Evolutionary conservation across 2,888 invertebrate genomes (phyloP), one percentile per base, ranked within the genome.

Genomic region (Rhimphoctona megacephalus): DNA sequence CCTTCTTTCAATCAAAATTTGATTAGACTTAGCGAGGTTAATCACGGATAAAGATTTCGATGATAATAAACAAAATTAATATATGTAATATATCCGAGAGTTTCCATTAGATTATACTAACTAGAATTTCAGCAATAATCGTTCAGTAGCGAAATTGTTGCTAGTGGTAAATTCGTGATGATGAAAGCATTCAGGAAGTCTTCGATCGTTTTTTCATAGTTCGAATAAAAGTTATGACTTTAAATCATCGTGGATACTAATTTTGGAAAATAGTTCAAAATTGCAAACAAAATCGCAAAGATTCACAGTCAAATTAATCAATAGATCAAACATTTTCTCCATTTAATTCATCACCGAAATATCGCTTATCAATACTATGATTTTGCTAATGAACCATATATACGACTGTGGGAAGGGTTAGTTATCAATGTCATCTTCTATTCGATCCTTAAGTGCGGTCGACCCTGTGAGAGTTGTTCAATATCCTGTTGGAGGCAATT

Each of bases 1-100:
- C n/a, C 54, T 61, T 74, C 43, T 76, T 57, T n/a, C 61, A 46
- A 83, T 83, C 22, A 33, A 77, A 76, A 82, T 83, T 83, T 70
- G 36, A 82, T 83, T 61, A 46, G 46, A 61, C 46, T 43, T n/a
- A 8, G 22, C 33, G 17, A 43, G n/a, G 4, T 43, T 66, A 14
- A 33, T 66, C 77, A 6, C 49, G 17, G 6, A 77, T 19, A 46
- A 36, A 30, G 17, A 49, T 77, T 49, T 33, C 66, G 33, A 66
- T 64, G 49, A 49, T 17, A 36, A 33, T 19, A 66, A 64, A 30
- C 46, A 36, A 36, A 66, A 77, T 36, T 14, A 61, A 61, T 1
- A 61, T 30, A 30, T 30, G 11, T 14, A 57, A 25, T 17, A 54
- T 22, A 54, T 54, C 8, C 11, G 6, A 57, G 57, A 57, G 17